Evolutionary conservation across 2,888 invertebrate genomes (phyloP).

Genomic region (Micoletzkya japonica): DNA sequence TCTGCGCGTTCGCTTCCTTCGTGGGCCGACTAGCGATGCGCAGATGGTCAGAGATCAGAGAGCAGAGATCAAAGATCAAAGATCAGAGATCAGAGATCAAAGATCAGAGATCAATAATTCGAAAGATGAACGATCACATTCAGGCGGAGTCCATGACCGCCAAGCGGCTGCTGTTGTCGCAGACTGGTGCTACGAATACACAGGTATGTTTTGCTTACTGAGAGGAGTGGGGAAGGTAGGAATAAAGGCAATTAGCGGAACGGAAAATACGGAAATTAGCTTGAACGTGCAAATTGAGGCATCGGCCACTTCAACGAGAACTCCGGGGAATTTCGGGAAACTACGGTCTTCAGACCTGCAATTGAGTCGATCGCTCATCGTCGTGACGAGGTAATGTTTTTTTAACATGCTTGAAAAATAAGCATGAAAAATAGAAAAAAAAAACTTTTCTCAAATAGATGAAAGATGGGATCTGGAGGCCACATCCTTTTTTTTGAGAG

Average conservation of each 20-base stretch:
- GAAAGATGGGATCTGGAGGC: not conserved
- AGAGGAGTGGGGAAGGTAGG: too few relatives aligned
- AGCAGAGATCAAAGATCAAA: not conserved
- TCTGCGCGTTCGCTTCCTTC: constrained; percentile 56
- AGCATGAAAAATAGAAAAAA: not conserved
- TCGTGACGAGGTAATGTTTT: constrained; percentile 55
- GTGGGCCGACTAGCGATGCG: constrained; percentile 30
- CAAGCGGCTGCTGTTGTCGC: constrained; percentile 51
- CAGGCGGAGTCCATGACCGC: constrained; percentile 50
- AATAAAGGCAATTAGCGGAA: not conserved
- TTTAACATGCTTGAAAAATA: not conserved
- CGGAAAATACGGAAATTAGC: not conserved
- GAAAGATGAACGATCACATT: not conserved
- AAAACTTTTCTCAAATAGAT: not conserved
- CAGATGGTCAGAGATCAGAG: constrained; percentile 4
- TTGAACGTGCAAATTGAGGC: not conserved
- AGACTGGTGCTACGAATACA: constrained; percentile 40
- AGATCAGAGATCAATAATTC: not conserved
- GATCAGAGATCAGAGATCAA: not conserved
- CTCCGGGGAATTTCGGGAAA: constrained; percentile 43
- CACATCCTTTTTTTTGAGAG: not conserved
- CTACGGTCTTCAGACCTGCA: constrained; percentile 58
- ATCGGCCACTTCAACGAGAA: constrained; percentile 31
- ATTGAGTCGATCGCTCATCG: constrained; percentile 58
- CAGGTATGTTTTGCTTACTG: constrained; percentile 31